These are phyloP conservation scores for Bufo bufo DNA, from an alignment of 2,113 vertebrate species.

Conservation along the genomic window DNA sequence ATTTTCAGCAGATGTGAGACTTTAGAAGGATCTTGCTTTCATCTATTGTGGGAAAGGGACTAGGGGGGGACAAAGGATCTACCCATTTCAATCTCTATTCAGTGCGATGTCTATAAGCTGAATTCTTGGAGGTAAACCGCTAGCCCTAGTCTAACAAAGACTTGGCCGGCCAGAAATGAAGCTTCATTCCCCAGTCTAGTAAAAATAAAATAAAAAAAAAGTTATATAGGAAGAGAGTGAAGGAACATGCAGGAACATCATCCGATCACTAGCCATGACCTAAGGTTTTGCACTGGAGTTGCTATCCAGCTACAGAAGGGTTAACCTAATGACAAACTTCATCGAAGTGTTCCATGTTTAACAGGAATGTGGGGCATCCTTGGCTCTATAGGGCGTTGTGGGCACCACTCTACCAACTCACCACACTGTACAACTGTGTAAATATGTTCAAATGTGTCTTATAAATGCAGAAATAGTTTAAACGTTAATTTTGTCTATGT, in stretches of 20 bases:
- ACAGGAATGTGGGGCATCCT: not conserved
- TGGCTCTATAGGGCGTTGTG: slow-evolving; percentile 60
- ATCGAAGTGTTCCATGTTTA: slow-evolving; percentile 70
- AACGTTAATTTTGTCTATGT: slow-evolving; percentile 88
- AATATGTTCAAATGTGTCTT: slow-evolving; percentile 90
- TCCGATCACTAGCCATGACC: not conserved
- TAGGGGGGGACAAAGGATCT: slow-evolving; percentile 58
- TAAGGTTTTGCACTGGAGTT: not conserved
- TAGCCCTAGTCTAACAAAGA: slow-evolving; percentile 66
- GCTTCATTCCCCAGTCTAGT: not conserved
- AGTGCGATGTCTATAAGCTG: slow-evolving; percentile 64
- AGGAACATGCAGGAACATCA: not conserved
- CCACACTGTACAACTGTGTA: slow-evolving; percentile 78
- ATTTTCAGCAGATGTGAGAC: slow-evolving; percentile 37
- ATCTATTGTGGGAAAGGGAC: slow-evolving; percentile 52
- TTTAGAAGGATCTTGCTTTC: slow-evolving; percentile 60
- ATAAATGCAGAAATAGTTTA: slow-evolving; percentile 88
- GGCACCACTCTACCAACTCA: slow-evolving; percentile 59
- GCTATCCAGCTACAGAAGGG: not conserved
- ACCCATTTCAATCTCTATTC: slow-evolving; percentile 63
- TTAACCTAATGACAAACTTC: slow-evolving; percentile 59
- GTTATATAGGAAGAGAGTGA: not conserved
- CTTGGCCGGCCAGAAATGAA: slow-evolving; percentile 29
- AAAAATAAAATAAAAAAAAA: not conserved
- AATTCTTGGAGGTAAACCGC: slow-evolving; percentile 69